Percentiles rank a stretch among this genome's conserved stretches.
Conservation (phyloP, 2,113 vertebrate genomes). For the Gobiocypris rarus region DNA sequence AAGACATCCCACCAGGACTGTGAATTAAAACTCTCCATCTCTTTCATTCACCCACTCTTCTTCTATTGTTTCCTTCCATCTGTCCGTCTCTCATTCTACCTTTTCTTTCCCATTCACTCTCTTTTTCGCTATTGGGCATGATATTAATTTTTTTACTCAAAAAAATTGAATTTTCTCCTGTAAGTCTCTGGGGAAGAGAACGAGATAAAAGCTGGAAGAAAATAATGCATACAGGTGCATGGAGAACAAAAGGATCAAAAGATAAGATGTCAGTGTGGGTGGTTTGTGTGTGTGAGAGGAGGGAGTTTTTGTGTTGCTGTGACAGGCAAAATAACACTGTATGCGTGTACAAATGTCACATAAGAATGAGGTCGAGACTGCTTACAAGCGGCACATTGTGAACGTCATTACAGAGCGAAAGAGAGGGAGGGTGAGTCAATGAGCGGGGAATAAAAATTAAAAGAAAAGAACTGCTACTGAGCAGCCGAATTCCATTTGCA, state of each 20-base stretch:
- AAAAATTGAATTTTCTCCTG: constrained; percentile 14
- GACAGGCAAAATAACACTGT: constrained; percentile 30
- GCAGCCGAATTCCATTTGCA: neutral
- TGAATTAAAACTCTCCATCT: constrained; percentile 53
- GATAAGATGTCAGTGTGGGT: constrained; percentile 11
- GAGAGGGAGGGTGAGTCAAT: constrained; percentile 11
- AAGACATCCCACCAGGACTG: constrained; percentile 61
- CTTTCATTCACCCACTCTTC: neutral
- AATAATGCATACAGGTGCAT: neutral
- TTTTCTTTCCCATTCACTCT: constrained; percentile 17
- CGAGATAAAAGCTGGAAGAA: constrained; percentile 1
- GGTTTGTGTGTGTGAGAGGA: constrained; percentile 24
- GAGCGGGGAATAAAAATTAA: neutral
- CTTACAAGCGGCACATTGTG: neutral
- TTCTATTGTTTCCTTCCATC: constrained; percentile 26
- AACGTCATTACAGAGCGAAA: neutral
- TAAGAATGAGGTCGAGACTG: constrained; percentile 31
- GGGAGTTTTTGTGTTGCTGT: constrained; percentile 22
- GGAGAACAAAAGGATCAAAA: constrained; percentile 38
- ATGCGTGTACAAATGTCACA: constrained; percentile 18
- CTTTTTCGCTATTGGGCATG: neutral
- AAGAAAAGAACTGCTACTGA: neutral
- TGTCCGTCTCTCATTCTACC: neutral
- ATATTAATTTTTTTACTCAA: constrained; percentile 17
- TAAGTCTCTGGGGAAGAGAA: constrained; percentile 38